Conservation (phyloP, 1,140 invertebrate species). For the Macrotrachela quadricornifera region DNA sequence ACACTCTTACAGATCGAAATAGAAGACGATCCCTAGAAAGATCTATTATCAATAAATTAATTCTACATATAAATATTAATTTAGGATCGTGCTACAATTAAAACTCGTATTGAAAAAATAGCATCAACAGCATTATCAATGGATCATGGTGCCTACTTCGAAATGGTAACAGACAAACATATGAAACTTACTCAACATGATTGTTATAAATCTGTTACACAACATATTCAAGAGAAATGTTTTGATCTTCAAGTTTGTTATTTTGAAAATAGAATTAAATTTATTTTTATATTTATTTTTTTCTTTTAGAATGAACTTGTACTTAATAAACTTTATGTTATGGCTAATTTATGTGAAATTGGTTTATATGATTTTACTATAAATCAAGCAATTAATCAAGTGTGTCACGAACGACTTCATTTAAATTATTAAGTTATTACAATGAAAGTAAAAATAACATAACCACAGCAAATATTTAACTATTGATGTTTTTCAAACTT, state of each 20-base stretch:
- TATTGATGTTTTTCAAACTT: no score
- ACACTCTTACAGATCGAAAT: no score
- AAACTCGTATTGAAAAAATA: no score
- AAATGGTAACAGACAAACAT: background rate
- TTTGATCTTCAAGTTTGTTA: slow-evolving; percentile 17
- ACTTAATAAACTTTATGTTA: slow-evolving; percentile 27
- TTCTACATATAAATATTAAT: no score
- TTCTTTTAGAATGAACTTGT: slow-evolving; percentile 27
- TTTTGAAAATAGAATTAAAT: no score
- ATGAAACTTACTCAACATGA: slow-evolving; percentile 13
- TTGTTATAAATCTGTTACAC: slow-evolving; percentile 18
- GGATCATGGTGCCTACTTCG: background rate
- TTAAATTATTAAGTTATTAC: no score
- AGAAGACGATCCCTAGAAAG: no score
- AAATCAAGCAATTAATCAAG: slow-evolving; percentile 13
- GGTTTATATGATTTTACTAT: slow-evolving; percentile 11
- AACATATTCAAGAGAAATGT: slow-evolving; percentile 15
- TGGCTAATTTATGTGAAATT: slow-evolving; percentile 33
- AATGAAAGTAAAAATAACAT: no score
- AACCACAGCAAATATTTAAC: no score
- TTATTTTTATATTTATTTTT: background rate
- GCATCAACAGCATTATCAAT: no score
- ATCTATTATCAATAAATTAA: no score
- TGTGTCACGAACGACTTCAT: slow-evolving; percentile 7
- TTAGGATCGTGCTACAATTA: no score